Evolutionary conservation across 2,888 invertebrate species (phyloP).

Genomic region (Dasypogon diadema): DNA sequence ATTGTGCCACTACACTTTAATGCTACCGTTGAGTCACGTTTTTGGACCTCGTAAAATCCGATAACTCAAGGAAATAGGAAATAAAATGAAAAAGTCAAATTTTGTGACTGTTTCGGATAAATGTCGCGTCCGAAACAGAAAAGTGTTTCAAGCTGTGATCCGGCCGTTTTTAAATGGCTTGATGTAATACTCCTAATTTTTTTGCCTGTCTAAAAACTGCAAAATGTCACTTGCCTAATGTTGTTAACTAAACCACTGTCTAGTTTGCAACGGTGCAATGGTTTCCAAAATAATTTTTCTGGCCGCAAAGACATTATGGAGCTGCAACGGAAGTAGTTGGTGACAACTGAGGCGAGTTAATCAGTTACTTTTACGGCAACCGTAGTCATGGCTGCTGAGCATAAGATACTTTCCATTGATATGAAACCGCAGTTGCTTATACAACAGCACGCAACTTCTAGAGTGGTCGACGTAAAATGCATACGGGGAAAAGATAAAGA

Average conservation of each 20-base stretch:
- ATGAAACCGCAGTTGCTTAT: background rate
- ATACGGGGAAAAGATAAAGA: too few relatives aligned
- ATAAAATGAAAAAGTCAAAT: background rate
- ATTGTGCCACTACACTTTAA: conserved; percentile 36
- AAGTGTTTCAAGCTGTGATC: background rate
- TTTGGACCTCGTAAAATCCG: conserved; percentile 20
- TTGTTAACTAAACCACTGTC: background rate
- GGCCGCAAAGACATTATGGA: background rate
- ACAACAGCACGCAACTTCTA: conserved; percentile 17
- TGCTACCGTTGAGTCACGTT: conserved; percentile 49
- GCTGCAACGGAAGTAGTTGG: conserved; percentile 39
- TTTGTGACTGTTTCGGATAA: conserved; percentile 2
- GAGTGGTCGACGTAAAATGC: too few relatives aligned
- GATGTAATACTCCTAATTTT: background rate
- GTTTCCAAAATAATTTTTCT: background rate
- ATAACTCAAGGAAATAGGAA: background rate
- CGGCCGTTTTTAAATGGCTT: background rate
- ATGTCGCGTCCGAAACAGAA: background rate
- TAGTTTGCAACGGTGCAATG: conserved; percentile 4
- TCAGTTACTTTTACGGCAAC: conserved; percentile 3
- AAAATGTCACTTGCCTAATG: background rate
- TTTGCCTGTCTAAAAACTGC: background rate
- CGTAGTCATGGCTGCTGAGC: conserved; percentile 35
- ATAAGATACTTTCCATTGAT: conserved; percentile 12
- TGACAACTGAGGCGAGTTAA: conserved; percentile 25